Evolutionary conservation across 2,888 invertebrate genomes (phyloP).

Genomic region (Pelosia muscerda): DNA sequence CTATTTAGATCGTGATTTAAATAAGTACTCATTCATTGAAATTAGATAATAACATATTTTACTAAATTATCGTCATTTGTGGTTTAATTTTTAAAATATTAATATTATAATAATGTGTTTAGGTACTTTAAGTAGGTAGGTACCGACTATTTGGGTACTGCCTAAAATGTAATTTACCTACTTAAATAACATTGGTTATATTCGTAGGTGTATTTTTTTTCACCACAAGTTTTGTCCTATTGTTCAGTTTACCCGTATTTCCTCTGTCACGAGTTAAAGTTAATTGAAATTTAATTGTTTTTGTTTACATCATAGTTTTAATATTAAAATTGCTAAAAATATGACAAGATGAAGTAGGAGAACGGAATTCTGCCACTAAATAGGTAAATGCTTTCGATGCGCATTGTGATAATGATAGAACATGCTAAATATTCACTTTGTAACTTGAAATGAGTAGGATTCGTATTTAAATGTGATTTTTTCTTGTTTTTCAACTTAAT

Average conservation of each 20-base stretch:
- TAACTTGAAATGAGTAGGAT: no score
- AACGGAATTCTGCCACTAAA: no score
- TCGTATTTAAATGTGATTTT: not conserved
- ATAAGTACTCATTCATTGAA: no score
- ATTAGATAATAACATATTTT: no score
- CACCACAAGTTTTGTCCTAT: not conserved
- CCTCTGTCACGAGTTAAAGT: not conserved
- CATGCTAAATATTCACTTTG: no score
- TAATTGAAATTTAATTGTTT: not conserved
- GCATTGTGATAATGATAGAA: no score
- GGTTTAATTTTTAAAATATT: not conserved
- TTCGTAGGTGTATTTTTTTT: not conserved
- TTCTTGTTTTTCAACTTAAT: not conserved
- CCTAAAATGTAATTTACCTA: no score
- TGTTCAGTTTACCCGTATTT: not conserved
- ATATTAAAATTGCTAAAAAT: no score
- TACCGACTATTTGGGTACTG: no score
- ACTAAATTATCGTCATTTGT: not conserved
- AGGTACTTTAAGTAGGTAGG: not conserved
- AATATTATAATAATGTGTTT: not conserved
- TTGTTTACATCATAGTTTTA: not conserved
- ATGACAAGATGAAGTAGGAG: no score
- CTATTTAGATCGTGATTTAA: no score
- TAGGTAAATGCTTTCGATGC: no score
- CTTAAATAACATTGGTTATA: not conserved